These are phyloP conservation scores for Diplosoma virens DNA, from an alignment of 23 tunicate genomes.

Conservation along the genomic window DNA sequence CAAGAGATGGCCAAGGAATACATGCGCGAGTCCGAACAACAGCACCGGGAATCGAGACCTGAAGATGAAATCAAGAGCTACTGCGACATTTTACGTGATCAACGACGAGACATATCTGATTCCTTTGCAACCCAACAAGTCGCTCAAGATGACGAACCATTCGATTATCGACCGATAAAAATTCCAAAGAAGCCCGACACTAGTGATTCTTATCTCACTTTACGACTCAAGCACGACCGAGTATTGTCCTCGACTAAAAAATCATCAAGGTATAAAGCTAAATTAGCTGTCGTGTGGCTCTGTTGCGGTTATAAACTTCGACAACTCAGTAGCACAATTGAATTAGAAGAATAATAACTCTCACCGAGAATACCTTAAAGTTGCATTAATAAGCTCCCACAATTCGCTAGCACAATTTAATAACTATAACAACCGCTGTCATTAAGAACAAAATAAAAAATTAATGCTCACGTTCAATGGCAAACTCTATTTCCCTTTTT, in stretches of 20 bases:
- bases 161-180: conserved; percentile 50
- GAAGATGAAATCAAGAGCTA: conserved; percentile 54
- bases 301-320: neutral
- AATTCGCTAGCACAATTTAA: no score
- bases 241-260: conserved; percentile 14
- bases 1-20: conserved; percentile 60
- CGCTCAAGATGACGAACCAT: conserved; percentile 1
- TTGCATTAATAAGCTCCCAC: no score
- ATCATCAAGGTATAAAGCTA: neutral
- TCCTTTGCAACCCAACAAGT: neutral
- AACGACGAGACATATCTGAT: conserved; percentile 15
- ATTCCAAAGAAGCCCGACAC: conserved; percentile 51
- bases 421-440: no score
- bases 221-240: conserved; percentile 50
- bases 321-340: neutral
- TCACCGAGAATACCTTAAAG: no score
- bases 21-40: conserved; percentile 41
- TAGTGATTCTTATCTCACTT: conserved; percentile 21
- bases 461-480: no score
- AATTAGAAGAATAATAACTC: no score
- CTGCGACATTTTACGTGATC: conserved; percentile 57
- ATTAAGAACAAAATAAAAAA: no score
- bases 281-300: neutral
- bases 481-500: no score
- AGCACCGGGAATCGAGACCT: conserved; percentile 18